Conservation (phyloP, 2,113 vertebrate species). For the Gallinago undulata region DNA sequence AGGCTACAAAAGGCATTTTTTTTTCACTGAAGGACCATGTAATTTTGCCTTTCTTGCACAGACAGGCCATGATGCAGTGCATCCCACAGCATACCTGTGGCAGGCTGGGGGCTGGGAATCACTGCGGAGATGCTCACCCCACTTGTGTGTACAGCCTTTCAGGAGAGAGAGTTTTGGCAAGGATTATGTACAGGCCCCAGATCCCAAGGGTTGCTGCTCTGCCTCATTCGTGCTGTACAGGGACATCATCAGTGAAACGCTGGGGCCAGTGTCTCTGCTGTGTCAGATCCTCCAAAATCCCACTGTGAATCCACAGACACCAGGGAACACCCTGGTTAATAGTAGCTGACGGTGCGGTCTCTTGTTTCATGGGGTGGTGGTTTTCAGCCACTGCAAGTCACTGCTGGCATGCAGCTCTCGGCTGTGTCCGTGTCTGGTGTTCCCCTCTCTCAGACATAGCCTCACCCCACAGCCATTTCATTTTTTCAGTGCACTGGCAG, state of each 20-base stretch:
- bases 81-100: accelerated
- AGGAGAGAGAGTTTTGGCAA: neutral
- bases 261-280: neutral
- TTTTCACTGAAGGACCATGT: neutral
- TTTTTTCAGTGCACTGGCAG: neutral
- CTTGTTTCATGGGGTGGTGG: neutral
- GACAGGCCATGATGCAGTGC: neutral
- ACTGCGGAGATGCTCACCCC: accelerated
- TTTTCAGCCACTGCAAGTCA: neutral
- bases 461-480: neutral
- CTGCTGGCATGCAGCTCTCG: neutral
- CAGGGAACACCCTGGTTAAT: neutral
- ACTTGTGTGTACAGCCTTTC: accelerated
- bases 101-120: neutral
- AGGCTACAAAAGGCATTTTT: neutral
- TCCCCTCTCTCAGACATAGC: neutral
- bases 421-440: neutral
- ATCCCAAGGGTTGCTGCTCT: neutral
- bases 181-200: neutral
- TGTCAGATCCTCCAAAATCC: neutral
- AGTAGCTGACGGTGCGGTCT: neutral
- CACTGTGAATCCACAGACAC: accelerated
- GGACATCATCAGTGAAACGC: neutral
- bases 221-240: neutral
- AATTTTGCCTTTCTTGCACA: neutral